Conservation (phyloP, 1,140 invertebrate genomes). For the Lineus longissimus region DNA sequence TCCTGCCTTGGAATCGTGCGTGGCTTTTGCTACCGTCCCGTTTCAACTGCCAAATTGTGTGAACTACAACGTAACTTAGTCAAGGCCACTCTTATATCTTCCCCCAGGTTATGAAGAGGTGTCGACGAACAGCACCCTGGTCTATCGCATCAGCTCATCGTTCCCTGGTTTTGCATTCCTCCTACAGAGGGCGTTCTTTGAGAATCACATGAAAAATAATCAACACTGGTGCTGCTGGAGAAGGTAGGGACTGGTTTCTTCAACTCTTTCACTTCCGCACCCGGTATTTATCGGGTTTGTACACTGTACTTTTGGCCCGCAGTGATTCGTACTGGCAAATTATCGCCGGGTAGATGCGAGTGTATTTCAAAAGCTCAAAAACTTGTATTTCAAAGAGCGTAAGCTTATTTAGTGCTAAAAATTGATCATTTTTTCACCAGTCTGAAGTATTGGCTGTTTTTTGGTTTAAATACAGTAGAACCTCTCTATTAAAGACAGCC, state of each 20-base stretch:
- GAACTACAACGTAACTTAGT: background rate
- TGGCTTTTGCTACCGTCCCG: no score
- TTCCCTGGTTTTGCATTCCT: slow-evolving; percentile 49
- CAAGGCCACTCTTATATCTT: background rate
- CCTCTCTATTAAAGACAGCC: no score
- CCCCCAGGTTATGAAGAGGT: slow-evolving; percentile 43
- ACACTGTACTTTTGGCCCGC: no score
- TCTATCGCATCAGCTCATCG: slow-evolving; percentile 44
- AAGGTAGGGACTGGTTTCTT: background rate
- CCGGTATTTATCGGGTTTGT: background rate
- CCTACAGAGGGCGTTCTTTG: slow-evolving; percentile 31
- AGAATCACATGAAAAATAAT: background rate
- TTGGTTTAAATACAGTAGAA: no score
- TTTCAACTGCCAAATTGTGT: background rate
- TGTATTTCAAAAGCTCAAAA: no score
- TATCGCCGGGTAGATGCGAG: no score
- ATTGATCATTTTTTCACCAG: no score
- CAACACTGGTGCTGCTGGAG: background rate
- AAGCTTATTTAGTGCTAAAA: no score
- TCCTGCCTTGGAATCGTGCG: no score
- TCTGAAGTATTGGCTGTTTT: no score
- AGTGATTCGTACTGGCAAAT: no score
- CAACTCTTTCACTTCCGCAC: background rate
- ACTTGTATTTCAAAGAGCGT: no score
- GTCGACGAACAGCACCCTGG: slow-evolving; percentile 32